Evolutionary conservation across 2,888 invertebrate genomes (phyloP), one percentile per base, ranked within the genome.

Genomic region (Notodonta dromedarius): DNA sequence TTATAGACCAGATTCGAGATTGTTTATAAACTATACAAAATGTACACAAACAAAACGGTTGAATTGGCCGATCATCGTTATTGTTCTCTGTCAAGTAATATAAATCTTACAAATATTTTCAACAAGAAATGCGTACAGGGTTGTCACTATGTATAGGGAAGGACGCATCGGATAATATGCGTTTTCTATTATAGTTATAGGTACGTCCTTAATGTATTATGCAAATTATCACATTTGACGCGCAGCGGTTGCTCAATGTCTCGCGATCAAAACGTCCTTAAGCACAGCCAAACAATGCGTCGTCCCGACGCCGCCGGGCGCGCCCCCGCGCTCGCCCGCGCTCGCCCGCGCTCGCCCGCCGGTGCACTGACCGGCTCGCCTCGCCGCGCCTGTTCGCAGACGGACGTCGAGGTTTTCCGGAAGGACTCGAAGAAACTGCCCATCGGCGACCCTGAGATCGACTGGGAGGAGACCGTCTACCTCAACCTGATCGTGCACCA

Each of bases 391-490:
- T 83, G 80, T 88, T 83, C 92, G 76, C 91, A 98, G 96, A 98
- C 98, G 83, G 97, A 98, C 90, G 97, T 99, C 73, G 99, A 99
- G 94, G 99, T 99, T 71, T 99, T 98, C 94, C 96, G 99, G 70
- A 98, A 98, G 93, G 98, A 99, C 91, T 99, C 99, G 82, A 97
- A 98, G 85, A 98, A 99, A 90, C 94, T 99, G 82, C 99, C 99
- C 58, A 97, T 99, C 81, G 98, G 98, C 65, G 99, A 99, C 94
- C 97, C 97, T 53, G 98, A 98, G 84, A 97, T 99, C 79, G 99
- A 99, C 93, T 99, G 99, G 99, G 99, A 99, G 93, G 99, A 99
- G 94, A 99, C 99, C 62, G 98, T 99, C 70, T 99, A 99, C 94
- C 95, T 99, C 74, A 99, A 99, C 94, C 95, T 99, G 88, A 96